A percentile compares a stretch with the other conserved stretches of the same genome.
phyloP scores from a whole-genome alignment of 2,113 vertebrate genomes.

The Regulus satrapa region DNA sequence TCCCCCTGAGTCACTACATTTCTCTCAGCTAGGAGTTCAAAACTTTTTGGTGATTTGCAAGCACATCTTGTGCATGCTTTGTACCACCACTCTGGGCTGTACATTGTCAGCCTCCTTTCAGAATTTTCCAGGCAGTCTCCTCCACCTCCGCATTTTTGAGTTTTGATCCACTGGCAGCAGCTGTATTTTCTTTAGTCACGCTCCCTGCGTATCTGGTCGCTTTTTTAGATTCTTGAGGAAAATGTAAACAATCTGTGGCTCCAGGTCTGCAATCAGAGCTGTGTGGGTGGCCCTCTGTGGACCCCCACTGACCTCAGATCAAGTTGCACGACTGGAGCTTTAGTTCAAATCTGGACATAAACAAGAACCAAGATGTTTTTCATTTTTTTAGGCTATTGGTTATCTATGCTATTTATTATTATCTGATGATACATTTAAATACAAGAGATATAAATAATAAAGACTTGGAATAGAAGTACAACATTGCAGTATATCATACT shows the following conservation, averaged over 20 bases:
- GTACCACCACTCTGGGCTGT: not conserved
- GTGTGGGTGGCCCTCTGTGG: conserved; percentile 27
- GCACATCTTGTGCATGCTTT: not conserved
- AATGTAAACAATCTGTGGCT: conserved; percentile 52
- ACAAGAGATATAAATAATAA: not conserved
- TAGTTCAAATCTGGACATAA: conserved; percentile 28
- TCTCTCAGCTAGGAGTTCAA: not conserved
- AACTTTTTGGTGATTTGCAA: not conserved
- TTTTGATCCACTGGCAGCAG: conserved; percentile 34
- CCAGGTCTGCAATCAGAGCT: conserved; percentile 45
- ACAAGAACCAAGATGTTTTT: not conserved
- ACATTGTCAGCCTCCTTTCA: not conserved
- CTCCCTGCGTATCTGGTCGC: conserved; percentile 42
- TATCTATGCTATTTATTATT: not conserved
- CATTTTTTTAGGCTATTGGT: not conserved
- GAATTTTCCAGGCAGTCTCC: not conserved
- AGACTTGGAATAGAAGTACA: not conserved
- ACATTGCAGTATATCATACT: not conserved
- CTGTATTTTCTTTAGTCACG: conserved; percentile 59
- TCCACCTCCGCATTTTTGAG: not conserved
- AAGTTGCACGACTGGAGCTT: conserved; percentile 25
- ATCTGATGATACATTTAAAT: not conserved
- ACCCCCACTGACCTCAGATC: conserved; percentile 42
- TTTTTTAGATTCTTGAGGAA: conserved; percentile 45
- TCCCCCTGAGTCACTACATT: not conserved